phyloP scores from a whole-genome alignment of 2,888 invertebrate genomes.

The Syrphus vitripennis region DNA sequence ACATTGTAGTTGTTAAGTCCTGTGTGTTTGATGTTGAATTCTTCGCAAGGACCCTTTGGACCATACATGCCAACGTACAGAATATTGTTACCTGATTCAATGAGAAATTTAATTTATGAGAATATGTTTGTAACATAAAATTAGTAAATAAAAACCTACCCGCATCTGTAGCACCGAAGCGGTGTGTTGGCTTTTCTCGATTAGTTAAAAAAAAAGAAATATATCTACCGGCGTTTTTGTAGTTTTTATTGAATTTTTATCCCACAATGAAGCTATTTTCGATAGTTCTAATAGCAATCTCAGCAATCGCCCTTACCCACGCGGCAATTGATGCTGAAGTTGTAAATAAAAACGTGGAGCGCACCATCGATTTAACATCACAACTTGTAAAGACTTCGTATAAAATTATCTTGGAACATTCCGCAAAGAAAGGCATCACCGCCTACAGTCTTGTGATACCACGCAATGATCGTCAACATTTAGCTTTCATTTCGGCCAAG shows the following conservation, averaged over 20 bases:
- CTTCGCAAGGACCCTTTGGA: constrained; percentile 98
- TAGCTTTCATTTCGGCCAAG: constrained; percentile 89
- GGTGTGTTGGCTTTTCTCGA: constrained; percentile 68
- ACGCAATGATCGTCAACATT: constrained; percentile 82
- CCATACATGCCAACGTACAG: constrained; percentile 97
- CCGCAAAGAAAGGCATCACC: constrained; percentile 87
- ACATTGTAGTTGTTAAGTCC: constrained; percentile 96
- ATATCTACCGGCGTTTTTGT: constrained; percentile 46
- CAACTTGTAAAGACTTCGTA: constrained; percentile 93
- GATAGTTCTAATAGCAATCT: constrained; percentile 29
- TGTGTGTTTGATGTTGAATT: constrained; percentile 95
- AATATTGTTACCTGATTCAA: constrained; percentile 92
- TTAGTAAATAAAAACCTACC: constrained; percentile 85
- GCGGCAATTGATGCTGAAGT: constrained; percentile 83
- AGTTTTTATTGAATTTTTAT: not conserved
- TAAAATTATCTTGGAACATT: constrained; percentile 92
- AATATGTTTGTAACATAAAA: not conserved
- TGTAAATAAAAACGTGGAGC: constrained; percentile 90
- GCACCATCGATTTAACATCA: constrained; percentile 92
- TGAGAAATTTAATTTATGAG: not conserved
- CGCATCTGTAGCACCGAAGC: constrained; percentile 87
- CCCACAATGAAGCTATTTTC: constrained; percentile 36
- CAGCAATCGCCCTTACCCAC: constrained; percentile 25
- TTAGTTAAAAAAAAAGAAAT: constrained; percentile 21
- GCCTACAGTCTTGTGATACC: constrained; percentile 87